A percentile compares a stretch with the other conserved stretches of the same genome.
phyloP scores from a whole-genome alignment of 1,140 invertebrate genomes.

The Caerostris darwini region DNA sequence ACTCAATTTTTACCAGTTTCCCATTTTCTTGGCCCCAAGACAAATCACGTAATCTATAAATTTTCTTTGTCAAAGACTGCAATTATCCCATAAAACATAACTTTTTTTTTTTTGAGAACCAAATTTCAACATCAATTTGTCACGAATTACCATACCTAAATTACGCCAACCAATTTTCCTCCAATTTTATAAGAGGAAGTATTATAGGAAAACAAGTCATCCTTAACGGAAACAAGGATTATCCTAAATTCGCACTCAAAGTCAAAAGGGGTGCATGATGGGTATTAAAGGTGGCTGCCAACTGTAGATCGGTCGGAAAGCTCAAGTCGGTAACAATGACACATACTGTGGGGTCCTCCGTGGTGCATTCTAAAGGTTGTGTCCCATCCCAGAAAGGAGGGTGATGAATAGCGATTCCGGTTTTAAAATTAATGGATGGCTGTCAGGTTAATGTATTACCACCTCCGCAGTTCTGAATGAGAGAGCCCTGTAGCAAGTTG shows the following conservation, averaged over 20 bases:
- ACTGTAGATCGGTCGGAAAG: not conserved
- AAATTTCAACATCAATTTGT: too few species aligned
- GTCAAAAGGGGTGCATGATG: not conserved
- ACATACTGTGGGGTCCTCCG: not conserved
- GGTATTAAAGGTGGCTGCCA: not conserved
- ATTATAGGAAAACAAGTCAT: too few species aligned
- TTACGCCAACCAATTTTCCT: too few species aligned
- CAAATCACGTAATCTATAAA: too few species aligned
- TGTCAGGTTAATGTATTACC: not conserved
- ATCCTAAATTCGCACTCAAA: not conserved
- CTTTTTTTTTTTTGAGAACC: too few species aligned
- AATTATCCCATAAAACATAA: too few species aligned
- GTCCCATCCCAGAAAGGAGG: not conserved
- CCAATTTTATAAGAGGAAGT: too few species aligned
- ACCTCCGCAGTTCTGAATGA: not conserved
- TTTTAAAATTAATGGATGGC: not conserved
- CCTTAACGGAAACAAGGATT: not conserved
- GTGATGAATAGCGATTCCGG: not conserved
- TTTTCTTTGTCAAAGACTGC: too few species aligned
- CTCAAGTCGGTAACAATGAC: not conserved
- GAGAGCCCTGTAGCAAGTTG: not conserved
- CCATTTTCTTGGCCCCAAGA: too few species aligned
- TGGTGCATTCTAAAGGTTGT: not conserved
- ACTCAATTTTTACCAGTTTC: too few species aligned
- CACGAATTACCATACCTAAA: too few species aligned